phyloP scores from a whole-genome alignment of 1,140 invertebrate species.

The Caerostris darwini region DNA sequence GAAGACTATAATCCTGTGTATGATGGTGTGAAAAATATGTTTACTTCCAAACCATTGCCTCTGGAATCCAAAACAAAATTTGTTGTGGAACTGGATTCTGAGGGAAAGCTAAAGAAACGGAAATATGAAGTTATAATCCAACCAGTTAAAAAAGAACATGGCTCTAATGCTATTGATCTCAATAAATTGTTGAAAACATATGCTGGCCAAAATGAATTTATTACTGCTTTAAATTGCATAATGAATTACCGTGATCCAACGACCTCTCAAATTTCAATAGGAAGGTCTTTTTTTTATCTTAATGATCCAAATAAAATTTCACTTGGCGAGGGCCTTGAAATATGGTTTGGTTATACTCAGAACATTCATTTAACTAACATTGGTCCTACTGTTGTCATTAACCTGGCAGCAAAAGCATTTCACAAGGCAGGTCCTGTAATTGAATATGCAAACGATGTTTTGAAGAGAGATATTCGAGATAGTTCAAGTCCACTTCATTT shows the following conservation, averaged over 20 bases:
- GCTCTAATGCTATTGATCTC: conserved; percentile 50
- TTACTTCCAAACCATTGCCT: conserved; percentile 57
- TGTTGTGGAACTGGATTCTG: conserved; percentile 22
- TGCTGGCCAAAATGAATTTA: not conserved
- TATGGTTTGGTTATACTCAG: conserved; percentile 77
- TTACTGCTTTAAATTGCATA: conserved; percentile 59
- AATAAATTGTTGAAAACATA: not conserved
- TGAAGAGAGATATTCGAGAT: conserved; percentile 47
- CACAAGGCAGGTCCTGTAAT: conserved; percentile 72
- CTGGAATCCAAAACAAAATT: not conserved
- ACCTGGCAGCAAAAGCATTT: conserved; percentile 77
- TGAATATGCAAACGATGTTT: conserved; percentile 54
- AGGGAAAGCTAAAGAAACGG: not conserved
- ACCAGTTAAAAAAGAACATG: conserved; percentile 58
- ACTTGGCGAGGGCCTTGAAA: conserved; percentile 73
- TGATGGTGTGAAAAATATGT: conserved; percentile 75
- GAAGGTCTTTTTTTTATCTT: conserved; percentile 61
- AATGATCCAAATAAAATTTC: not conserved
- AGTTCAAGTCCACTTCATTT: not conserved
- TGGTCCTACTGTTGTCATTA: conserved; percentile 73
- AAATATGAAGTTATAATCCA: conserved; percentile 58
- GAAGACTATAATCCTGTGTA: conserved; percentile 48
- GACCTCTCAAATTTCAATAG: conserved; percentile 45
- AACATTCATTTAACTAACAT: conserved; percentile 59
- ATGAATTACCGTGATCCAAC: conserved; percentile 44